Evolutionary conservation across 2,888 invertebrate genomes (phyloP).

Genomic region (Noctua fimbriata): DNA sequence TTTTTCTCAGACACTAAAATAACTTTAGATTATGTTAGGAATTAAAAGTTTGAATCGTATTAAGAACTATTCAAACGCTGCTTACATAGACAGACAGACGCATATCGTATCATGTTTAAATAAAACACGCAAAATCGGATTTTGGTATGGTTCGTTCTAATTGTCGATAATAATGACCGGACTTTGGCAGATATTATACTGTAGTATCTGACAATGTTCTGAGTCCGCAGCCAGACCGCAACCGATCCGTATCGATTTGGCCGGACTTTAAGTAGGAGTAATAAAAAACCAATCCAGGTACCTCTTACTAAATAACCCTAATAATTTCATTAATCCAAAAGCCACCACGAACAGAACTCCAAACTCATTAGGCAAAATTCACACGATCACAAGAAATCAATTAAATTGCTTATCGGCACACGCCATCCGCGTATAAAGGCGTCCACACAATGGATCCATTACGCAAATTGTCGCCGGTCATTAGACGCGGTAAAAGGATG

Average conservation of each 20-base stretch:
- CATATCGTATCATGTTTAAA: not conserved
- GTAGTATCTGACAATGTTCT: not conserved
- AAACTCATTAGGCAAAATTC: constrained; percentile 79
- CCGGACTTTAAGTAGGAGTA: not conserved
- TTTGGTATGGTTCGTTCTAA: not conserved
- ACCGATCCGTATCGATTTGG: not conserved
- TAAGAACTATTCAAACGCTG: not conserved
- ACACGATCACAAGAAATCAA: constrained; percentile 79
- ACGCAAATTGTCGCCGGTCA: constrained; percentile 86
- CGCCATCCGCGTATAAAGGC: constrained; percentile 86
- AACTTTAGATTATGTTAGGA: not conserved
- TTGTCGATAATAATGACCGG: too few species aligned
- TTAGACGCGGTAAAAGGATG: constrained; percentile 72
- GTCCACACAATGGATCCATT: constrained; percentile 87
- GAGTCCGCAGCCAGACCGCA: not conserved
- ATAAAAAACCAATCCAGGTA: not conserved
- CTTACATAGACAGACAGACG: not conserved
- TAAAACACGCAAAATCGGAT: not conserved
- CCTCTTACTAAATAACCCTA: not conserved
- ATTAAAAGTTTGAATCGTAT: not conserved
- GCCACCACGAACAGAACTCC: constrained; percentile 35
- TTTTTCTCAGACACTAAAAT: not conserved
- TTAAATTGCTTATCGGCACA: constrained; percentile 79
- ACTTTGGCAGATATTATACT: too few species aligned
- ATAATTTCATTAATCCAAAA: constrained; percentile 22